Evolutionary conservation across 37 sponge, comb jelly and placozoan genomes (phyloP).

Genomic region (Amphimedon queenslandica): DNA sequence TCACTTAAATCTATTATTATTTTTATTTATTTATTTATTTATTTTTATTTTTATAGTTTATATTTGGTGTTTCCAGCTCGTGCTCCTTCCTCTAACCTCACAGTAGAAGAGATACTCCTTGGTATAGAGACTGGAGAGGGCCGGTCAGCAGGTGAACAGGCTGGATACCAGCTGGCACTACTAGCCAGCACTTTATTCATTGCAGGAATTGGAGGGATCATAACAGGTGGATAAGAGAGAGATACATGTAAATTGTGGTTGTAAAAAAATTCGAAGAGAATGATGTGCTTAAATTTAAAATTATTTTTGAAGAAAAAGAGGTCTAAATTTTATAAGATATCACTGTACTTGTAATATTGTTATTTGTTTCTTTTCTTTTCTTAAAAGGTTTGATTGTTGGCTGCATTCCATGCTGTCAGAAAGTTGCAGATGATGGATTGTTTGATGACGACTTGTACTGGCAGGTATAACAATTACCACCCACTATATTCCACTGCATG

Average conservation of each 20-base stretch:
- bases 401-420: background rate
- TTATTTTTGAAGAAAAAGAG: too few relatives aligned
- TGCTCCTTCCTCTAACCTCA: conserved; percentile 26
- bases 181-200: conserved; percentile 59
- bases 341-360: too few relatives aligned
- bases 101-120: background rate
- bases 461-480: conserved; percentile 32
- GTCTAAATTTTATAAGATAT: too few relatives aligned
- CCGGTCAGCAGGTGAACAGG: conserved; percentile 56
- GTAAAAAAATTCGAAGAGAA: too few relatives aligned
- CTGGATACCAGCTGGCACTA: conserved; percentile 71
- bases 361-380: too few relatives aligned
- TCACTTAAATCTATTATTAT: background rate
- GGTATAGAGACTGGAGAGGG: conserved; percentile 41
- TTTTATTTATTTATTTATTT: background rate
- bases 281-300: too few relatives aligned
- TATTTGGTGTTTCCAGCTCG: conserved; percentile 63
- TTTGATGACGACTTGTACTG: conserved; percentile 64
- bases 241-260: too few relatives aligned
- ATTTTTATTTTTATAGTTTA: conserved; percentile 22
- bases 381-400: too few relatives aligned
- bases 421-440: conserved; percentile 6
- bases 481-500: background rate
- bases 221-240: conserved; percentile 88
- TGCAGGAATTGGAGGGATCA: conserved; percentile 67